A percentile compares a stretch with the other conserved stretches of the same genome.
phyloP scores from a whole-genome alignment of 2,888 invertebrate genomes.

The Nudaria mundana region DNA sequence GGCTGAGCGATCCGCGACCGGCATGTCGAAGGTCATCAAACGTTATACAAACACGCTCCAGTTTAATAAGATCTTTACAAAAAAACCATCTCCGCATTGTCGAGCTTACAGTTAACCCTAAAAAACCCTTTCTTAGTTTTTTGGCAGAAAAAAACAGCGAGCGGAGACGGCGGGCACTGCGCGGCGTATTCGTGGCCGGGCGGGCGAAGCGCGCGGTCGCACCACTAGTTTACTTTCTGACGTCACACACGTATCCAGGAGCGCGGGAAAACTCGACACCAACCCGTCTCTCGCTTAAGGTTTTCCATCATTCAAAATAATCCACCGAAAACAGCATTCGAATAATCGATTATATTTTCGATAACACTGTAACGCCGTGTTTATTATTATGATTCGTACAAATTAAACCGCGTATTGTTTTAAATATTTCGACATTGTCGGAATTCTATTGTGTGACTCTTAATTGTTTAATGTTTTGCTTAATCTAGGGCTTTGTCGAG shows the following conservation, averaged over 20 bases:
- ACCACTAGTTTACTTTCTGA: constrained; percentile 41
- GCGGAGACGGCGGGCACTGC: constrained; percentile 45
- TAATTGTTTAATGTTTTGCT: constrained; percentile 68
- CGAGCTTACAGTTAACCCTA: constrained; percentile 71
- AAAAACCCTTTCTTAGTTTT: constrained; percentile 73
- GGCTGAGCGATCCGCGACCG: constrained; percentile 16
- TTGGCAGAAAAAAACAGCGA: constrained; percentile 68
- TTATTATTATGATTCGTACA: constrained; percentile 70
- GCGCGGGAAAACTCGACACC: constrained; percentile 70
- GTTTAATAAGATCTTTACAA: constrained; percentile 36
- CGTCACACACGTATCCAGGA: constrained; percentile 49
- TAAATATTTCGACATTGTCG: constrained; percentile 71
- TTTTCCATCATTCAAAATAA: constrained; percentile 39
- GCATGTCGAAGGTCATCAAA: constrained; percentile 45
- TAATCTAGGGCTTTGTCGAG: constrained; percentile 61
- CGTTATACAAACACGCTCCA: constrained; percentile 41
- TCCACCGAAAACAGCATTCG: constrained; percentile 39
- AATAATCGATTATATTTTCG: constrained; percentile 47
- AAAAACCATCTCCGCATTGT: constrained; percentile 53
- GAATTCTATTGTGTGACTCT: constrained; percentile 67
- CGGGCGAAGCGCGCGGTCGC: constrained; percentile 73
- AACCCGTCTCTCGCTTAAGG: constrained; percentile 30
- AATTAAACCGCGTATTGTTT: constrained; percentile 70
- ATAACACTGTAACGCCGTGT: constrained; percentile 59
- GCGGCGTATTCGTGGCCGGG: constrained; percentile 67